A percentile compares a stretch with the other conserved stretches of the same genome.
Evolutionary conservation across 2,888 invertebrate genomes (phyloP).

Genomic region (Oxytorus armatus): DNA sequence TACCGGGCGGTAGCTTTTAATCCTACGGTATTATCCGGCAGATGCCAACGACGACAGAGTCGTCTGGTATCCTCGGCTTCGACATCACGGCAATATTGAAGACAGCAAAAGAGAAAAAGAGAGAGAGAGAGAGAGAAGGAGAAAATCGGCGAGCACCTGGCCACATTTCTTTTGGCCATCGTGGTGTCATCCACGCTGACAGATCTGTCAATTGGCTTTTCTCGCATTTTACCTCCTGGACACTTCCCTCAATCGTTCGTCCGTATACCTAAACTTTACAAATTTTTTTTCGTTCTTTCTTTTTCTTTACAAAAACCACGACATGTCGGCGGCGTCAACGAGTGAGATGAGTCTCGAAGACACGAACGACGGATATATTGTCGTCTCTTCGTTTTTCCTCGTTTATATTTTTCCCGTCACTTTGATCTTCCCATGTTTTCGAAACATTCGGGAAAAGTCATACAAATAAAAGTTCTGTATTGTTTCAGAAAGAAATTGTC

Average conservation of each 20-base stretch:
- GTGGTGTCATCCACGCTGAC: constrained; percentile 83
- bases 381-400: not conserved
- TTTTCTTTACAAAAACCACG: constrained; percentile 41
- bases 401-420: not conserved
- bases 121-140: constrained; percentile 26
- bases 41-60: constrained; percentile 70
- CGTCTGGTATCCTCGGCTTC: constrained; percentile 45
- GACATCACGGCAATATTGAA: constrained; percentile 42
- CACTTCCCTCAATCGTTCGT: constrained; percentile 60
- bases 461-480: constrained; percentile 26
- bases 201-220: constrained; percentile 82
- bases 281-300: not conserved
- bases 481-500: not conserved
- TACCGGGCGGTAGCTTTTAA: constrained; percentile 76
- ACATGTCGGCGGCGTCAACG: constrained; percentile 38
- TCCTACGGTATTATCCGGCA: constrained; percentile 82
- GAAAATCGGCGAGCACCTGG: constrained; percentile 67
- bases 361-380: not conserved
- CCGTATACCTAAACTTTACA: constrained; percentile 37
- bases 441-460: constrained; percentile 31
- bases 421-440: constrained; percentile 26
- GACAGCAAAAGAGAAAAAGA: constrained; percentile 28
- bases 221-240: constrained; percentile 61
- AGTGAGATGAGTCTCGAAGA: constrained; percentile 34
- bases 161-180: constrained; percentile 77